A percentile compares a stretch with the other conserved stretches of the same genome.
These are phyloP conservation scores for Cydia amplana DNA, from an alignment of 1,140 invertebrate species.

Conservation along the genomic window DNA sequence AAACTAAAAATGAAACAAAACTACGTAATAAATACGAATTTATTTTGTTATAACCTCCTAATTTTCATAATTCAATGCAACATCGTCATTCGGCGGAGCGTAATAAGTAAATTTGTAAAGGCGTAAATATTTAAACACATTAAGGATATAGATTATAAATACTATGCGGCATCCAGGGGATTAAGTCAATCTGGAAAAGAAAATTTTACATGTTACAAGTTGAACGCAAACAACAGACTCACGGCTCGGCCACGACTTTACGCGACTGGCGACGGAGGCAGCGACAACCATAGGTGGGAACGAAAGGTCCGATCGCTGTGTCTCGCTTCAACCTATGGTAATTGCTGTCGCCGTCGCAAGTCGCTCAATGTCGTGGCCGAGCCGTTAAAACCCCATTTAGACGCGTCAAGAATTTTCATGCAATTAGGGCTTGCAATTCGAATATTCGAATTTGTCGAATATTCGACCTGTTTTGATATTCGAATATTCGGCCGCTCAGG, in stretches of 20 bases:
- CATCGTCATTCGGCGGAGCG: background rate
- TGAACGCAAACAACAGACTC: conserved; percentile 31
- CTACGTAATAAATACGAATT: conserved; percentile 27
- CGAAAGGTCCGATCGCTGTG: too few relatives aligned
- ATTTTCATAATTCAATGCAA: conserved; percentile 10
- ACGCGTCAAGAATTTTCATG: too few relatives aligned
- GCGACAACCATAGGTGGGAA: too few relatives aligned
- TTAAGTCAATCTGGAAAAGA: conserved; percentile 55
- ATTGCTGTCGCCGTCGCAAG: too few relatives aligned
- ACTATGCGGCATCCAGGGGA: conserved; percentile 30
- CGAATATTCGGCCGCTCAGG: too few relatives aligned
- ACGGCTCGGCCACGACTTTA: too few relatives aligned
- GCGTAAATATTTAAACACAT: conserved; percentile 16
- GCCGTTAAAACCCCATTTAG: background rate
- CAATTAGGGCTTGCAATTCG: too few relatives aligned
- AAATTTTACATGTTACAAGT: conserved; percentile 31
- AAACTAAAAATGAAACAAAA: conserved; percentile 8
- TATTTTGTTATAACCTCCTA: conserved; percentile 26
- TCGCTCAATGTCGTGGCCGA: too few relatives aligned
- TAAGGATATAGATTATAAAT: conserved; percentile 28
- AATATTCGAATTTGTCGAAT: too few relatives aligned
- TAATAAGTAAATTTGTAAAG: conserved; percentile 28
- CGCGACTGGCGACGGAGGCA: too few relatives aligned
- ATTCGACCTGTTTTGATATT: too few relatives aligned
- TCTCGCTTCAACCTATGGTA: too few relatives aligned